Evolutionary conservation across 2,797 vertebrate species (phyloP).

Genomic region (Sebastes taczanowskii): DNA sequence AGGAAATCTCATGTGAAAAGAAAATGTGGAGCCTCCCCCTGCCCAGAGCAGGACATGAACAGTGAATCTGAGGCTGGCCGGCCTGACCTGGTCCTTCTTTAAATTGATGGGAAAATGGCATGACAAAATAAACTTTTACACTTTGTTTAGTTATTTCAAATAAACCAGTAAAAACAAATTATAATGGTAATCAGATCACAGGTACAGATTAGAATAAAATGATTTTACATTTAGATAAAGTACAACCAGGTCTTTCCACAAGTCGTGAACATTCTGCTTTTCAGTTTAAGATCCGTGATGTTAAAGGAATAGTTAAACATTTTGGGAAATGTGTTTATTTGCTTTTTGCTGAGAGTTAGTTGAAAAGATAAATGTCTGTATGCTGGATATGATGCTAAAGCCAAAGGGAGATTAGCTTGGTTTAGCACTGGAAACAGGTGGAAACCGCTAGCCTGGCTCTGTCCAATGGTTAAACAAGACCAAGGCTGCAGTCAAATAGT

Average conservation of each 20-base stretch:
- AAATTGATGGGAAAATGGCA: conserved; percentile 15
- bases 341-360: neutral
- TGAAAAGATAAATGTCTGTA: neutral
- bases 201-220: neutral
- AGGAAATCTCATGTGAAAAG: conserved; percentile 60
- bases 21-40: conserved; percentile 18
- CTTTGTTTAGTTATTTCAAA: neutral
- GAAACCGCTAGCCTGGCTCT: neutral
- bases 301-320: neutral
- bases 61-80: conserved; percentile 10
- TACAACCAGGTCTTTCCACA: neutral
- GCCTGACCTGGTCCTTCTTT: neutral
- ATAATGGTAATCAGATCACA: neutral
- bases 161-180: neutral
- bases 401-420: neutral
- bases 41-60: conserved; percentile 12
- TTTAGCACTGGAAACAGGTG: neutral
- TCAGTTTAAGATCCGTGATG: neutral
- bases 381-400: neutral
- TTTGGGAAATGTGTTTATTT: neutral
- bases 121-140: conserved; percentile 5
- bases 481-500: neutral
- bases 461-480: neutral
- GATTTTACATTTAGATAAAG: neutral
- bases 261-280: neutral